Evolutionary conservation across 1,140 invertebrate genomes (phyloP).

Genomic region (Drosophila seguyi): DNA sequence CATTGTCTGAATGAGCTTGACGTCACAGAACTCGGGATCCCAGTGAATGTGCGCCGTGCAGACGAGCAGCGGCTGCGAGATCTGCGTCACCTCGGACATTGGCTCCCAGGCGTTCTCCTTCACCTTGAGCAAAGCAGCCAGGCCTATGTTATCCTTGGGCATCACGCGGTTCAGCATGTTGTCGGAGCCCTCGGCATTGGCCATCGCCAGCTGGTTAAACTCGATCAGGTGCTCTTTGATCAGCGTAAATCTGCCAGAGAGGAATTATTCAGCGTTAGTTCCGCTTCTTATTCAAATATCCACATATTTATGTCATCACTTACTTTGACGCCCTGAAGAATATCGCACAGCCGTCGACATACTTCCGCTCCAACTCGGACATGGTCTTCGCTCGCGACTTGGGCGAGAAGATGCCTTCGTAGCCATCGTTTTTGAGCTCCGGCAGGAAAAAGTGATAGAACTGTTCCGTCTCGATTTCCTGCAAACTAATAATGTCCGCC

Average conservation of each 20-base stretch:
- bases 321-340: slow-evolving; percentile 98
- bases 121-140: slow-evolving; percentile 97
- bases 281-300: neutral
- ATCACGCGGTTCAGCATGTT: slow-evolving; percentile 99
- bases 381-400: slow-evolving; percentile 99
- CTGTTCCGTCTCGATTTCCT: slow-evolving; percentile 99
- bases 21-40: slow-evolving; percentile 99
- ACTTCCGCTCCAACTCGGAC: slow-evolving; percentile 97
- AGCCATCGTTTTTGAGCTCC: slow-evolving; percentile 96
- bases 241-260: slow-evolving; percentile 94
- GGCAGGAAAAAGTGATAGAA: slow-evolving; percentile 99
- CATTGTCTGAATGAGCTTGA: slow-evolving; percentile 99
- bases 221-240: slow-evolving; percentile 98
- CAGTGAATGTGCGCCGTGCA: slow-evolving; percentile 99
- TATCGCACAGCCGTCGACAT: slow-evolving; percentile 99
- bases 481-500: slow-evolving; percentile 98
- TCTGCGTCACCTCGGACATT: slow-evolving; percentile 90
- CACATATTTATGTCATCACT: slow-evolving; percentile 50
- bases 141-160: slow-evolving; percentile 99
- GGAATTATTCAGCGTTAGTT: neutral
- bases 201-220: slow-evolving; percentile 99
- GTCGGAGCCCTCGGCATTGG: slow-evolving; percentile 98
- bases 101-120: slow-evolving; percentile 97
- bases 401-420: slow-evolving; percentile 99
- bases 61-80: slow-evolving; percentile 95